Base-by-base conservation (phyloP, 2,888 invertebrate species). In the Yponomeuta malinellus region DNA sequence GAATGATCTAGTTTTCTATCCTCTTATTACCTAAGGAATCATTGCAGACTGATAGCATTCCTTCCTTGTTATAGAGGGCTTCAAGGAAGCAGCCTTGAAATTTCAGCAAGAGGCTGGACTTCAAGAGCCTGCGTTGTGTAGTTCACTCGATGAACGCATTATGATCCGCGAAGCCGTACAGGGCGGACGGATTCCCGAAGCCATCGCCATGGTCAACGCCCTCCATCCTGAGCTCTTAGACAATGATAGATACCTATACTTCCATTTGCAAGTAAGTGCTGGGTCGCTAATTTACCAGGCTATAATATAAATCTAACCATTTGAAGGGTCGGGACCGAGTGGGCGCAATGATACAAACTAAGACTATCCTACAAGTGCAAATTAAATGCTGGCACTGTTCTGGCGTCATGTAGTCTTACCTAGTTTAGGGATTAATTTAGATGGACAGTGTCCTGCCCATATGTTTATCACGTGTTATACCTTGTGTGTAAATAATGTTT, bases 11-110 rank as follows among this genome's bases (percentile, higher is more conserved):
- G 9, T 37, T 63, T 48, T 68, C n/a, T 10, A 10, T n/a, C 10
- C 23, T 52, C 31, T 23, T 48, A 6, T 15, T 63, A 8, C 15
- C 31, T 31, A 10, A 64, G 3, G 15, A 15, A 63, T 63, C n/a
- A 4, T n/a, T 63, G 15, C 4, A 15, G 15, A 9, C 9, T 29
- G 23, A n/a, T 63, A 29, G n/a, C 6, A 63, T 63, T 63, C 15
- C 64, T 10, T 29, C 68, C 66, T 67, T 69, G 63, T 72, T 89
- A 9, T 81, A 97, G 97, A 98, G 89, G 98, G 97, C 8, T 98
- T 97, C 80, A 97, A 99, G 88, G 99, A 99, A 85, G 99, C 99
- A 4, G 99, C 99, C 0, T 96, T 99, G 78, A 98, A 98, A 84
- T 99, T 99, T 85, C 96, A 98, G 85, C 94, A 96, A 79, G 99